phyloP scores from a whole-genome alignment of 1,140 invertebrate genomes.

The Macrocentrus cingulum region DNA sequence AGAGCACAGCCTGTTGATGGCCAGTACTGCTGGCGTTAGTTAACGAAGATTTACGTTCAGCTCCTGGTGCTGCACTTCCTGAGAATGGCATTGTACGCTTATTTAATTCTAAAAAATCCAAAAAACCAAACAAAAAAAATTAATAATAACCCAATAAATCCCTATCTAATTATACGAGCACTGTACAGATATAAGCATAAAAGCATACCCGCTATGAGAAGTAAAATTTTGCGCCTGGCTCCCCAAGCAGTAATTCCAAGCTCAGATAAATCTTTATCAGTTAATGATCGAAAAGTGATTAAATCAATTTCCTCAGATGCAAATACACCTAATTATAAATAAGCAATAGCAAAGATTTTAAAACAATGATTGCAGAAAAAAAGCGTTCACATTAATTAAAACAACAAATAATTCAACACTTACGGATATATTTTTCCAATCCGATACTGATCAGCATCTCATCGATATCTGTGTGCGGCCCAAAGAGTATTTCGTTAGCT shows the following conservation, averaged over 20 bases:
- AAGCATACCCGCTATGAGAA: constrained; percentile 75
- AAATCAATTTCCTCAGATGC: constrained; percentile 83
- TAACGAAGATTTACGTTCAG: constrained; percentile 63
- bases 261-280: constrained; percentile 82
- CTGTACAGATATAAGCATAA: background rate
- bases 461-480: constrained; percentile 63
- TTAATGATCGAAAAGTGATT: constrained; percentile 81
- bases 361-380: constrained; percentile 12
- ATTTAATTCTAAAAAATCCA: constrained; percentile 61
- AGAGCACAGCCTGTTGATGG: too few relatives aligned
- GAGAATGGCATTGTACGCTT: constrained; percentile 63
- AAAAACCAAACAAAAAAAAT: background rate
- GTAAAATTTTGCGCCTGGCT: constrained; percentile 84
- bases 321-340: constrained; percentile 61
- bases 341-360: constrained; percentile 15
- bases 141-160: too few relatives aligned
- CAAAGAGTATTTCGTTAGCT: constrained; percentile 51
- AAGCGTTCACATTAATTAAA: too few relatives aligned
- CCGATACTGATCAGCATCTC: constrained; percentile 74
- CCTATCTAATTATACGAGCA: background rate
- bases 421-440: constrained; percentile 84
- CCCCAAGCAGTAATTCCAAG: constrained; percentile 87
- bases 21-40: background rate
- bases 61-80: constrained; percentile 68
- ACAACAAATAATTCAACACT: too few relatives aligned